A percentile compares a stretch with the other conserved stretches of the same genome.
Conservation (phyloP, 2,888 invertebrate species). For the Parnassius smintheus region DNA sequence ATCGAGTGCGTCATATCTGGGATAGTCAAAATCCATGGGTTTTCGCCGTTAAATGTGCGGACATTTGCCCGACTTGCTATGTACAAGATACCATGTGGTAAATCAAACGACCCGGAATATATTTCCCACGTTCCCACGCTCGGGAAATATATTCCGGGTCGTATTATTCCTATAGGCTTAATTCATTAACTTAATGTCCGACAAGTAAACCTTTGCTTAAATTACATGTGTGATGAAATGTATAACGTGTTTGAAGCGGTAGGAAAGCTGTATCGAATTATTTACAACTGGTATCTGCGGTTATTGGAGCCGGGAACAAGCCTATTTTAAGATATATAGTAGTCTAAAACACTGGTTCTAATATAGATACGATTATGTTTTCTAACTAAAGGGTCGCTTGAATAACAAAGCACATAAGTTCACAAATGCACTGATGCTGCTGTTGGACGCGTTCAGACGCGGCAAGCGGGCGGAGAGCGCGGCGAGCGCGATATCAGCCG, state of each 20-base stretch:
- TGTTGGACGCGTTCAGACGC: conserved; percentile 50
- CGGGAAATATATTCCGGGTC: conserved; percentile 5
- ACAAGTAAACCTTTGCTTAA: conserved; percentile 50
- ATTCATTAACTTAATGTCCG: conserved; percentile 38
- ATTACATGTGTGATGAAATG: conserved; percentile 65
- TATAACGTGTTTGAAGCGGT: conserved; percentile 70
- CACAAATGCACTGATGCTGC: conserved; percentile 37
- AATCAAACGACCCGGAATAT: conserved; percentile 5
- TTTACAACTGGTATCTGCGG: conserved; percentile 56
- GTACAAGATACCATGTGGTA: conserved; percentile 4
- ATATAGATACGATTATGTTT: conserved; percentile 32
- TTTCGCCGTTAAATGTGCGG: conserved; percentile 1
- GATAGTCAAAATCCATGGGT: conserved; percentile 15
- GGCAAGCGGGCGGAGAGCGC: conserved; percentile 67
- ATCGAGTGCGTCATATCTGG: background rate
- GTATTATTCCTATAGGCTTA: conserved; percentile 47
- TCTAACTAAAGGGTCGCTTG: conserved; percentile 45
- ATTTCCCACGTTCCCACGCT: too few relatives aligned
- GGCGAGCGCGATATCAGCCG: conserved; percentile 65
- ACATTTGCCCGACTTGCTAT: background rate
- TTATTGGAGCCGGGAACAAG: conserved; percentile 45
- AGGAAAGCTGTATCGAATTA: conserved; percentile 61
- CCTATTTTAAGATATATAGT: conserved; percentile 31
- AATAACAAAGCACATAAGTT: conserved; percentile 44
- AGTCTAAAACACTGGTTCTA: conserved; percentile 45